Evolutionary conservation across 2,888 invertebrate genomes (phyloP).

Genomic region (Catocala sponsa): DNA sequence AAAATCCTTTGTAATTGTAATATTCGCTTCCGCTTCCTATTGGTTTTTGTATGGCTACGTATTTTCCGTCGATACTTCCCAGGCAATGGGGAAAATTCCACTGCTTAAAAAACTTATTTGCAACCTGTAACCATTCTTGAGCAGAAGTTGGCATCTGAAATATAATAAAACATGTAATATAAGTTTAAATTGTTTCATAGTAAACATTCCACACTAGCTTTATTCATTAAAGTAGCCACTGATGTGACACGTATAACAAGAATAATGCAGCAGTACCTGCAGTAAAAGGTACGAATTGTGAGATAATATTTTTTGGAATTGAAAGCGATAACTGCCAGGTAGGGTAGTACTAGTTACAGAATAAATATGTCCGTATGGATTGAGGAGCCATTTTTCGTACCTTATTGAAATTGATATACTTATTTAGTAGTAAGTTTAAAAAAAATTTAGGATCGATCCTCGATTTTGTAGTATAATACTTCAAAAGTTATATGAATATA

Average conservation of each 20-base stretch:
- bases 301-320: conserved; percentile 7
- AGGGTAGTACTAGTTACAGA: conserved; percentile 7
- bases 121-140: conserved; percentile 34
- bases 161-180: conserved; percentile 6
- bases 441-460: no score
- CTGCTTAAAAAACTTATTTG: conserved; percentile 22
- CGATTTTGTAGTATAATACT: no score
- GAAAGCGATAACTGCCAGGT: conserved; percentile 8
- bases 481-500: no score
- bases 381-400: no score
- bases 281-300: conserved; percentile 10
- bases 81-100: conserved; percentile 37
- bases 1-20: conserved; percentile 37
- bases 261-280: conserved; percentile 6
- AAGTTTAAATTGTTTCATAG: not conserved
- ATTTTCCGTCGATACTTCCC: conserved; percentile 28
- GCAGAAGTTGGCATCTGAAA: conserved; percentile 28
- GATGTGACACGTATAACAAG: conserved; percentile 8
- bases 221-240: conserved; percentile 11
- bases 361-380: no score
- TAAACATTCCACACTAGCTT: conserved; percentile 1
- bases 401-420: no score
- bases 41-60: conserved; percentile 33
- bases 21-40: conserved; percentile 28
- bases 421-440: no score